Percentiles rank a stretch among this genome's conserved stretches.
These are phyloP conservation scores for Menura novaehollandiae DNA, from an alignment of 2,113 vertebrate genomes.

Conservation along the genomic window DNA sequence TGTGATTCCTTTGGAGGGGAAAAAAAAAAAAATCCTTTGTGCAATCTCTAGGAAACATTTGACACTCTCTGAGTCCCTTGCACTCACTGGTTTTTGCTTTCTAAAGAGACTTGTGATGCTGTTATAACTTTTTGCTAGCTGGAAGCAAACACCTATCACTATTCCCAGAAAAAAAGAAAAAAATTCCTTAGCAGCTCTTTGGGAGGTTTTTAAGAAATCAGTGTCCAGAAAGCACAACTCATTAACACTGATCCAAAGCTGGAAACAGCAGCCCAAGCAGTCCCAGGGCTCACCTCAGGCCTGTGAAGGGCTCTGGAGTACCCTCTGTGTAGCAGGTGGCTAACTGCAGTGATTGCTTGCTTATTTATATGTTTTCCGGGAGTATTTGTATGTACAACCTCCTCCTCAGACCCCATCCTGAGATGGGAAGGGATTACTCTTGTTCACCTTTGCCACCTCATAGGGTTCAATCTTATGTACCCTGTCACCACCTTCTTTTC, in stretches of 20 bases:
- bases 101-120: background rate
- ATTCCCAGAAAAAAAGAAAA: background rate
- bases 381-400: background rate
- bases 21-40: background rate
- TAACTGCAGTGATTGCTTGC: background rate
- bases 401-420: background rate
- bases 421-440: background rate
- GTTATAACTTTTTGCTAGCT: background rate
- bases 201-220: background rate
- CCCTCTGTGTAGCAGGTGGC: background rate
- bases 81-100: rapidly evolving
- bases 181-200: background rate
- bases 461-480: too few relatives aligned
- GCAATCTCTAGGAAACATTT: background rate
- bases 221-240: background rate
- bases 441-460: background rate
- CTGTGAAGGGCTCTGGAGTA: background rate
- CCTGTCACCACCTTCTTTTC: background rate
- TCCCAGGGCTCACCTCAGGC: background rate
- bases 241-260: background rate
- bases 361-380: background rate
- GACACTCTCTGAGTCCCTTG: background rate
- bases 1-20: rapidly evolving
- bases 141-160: background rate
- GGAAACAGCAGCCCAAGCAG: background rate